Base-by-base conservation (phyloP, 2,113 vertebrate genomes). In the pig (Sus scrofa) region DNA sequence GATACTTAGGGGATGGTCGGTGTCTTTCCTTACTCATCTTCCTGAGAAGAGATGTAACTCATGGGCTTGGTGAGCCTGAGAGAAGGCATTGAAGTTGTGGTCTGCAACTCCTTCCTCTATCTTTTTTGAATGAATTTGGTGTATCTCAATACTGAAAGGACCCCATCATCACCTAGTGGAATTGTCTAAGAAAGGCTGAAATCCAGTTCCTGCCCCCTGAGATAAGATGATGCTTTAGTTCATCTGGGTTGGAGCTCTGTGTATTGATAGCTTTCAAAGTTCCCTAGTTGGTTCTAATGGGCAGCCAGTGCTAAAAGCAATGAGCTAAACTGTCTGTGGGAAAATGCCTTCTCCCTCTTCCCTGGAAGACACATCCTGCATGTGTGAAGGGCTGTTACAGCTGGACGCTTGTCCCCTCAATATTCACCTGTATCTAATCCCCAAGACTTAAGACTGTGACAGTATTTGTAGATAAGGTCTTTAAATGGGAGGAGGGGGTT, bases 1-100 rank as follows among this genome's bases (percentile, higher is more conserved):
- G 16, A 75, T 24, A 4, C 18, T 9, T 52, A 19, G 9, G 6
- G 18, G 27, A 10, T 14, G 1, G 9, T 11, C 22, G 6, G 1
- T 19, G 9, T 79, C 19, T 26, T 91, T 37, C 6, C 19, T 93
- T 39, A 37, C 58, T 86, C 0, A 12, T 71, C 19, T 62, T 82
- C n/a, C 37, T n/a, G 11, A 62, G 52, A 88, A 70, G 65, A 67
- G 30, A 18, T 62, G 20, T 6, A 44, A 8, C 16, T n/a, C 52
- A 5, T 32, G 9, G 15, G 54, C 18, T 32, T 6, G 19, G 26
- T 27, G 88, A 71, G 7, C 14, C 4, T 12, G 9, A 30, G 26
- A 67, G 75, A 63, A 68, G 44, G 37, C 27, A 74, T 3, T 13
- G 5, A 62, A 6, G 6, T 6, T 13, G 2, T 19, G 13, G 6